phyloP scores from a whole-genome alignment of 2,113 vertebrate genomes.

The Antigone vipio region DNA sequence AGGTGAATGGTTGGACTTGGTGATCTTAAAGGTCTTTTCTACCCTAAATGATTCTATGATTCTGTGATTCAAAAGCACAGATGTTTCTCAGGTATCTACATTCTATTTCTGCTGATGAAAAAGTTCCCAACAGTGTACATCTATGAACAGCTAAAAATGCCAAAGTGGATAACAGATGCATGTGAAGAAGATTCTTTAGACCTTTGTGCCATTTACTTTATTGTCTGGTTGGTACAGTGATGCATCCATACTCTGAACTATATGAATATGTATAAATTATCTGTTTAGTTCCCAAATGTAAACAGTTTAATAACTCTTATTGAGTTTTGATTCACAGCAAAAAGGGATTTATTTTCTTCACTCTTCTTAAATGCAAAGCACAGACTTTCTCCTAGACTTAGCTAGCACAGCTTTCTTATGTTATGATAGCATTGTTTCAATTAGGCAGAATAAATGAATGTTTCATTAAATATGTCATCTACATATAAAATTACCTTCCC shows the following conservation, averaged over 20 bases:
- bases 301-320: not conserved
- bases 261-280: not conserved
- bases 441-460: not conserved
- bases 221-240: not conserved
- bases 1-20: not conserved
- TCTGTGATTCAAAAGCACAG: not conserved
- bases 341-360: not conserved
- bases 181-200: not conserved
- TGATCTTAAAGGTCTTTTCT: not conserved
- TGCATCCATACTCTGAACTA: not conserved
- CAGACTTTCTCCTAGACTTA: not conserved
- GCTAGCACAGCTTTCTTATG: not conserved
- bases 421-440: not conserved
- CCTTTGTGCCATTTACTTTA: not conserved
- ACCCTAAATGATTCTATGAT: not conserved
- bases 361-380: not conserved
- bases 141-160: not conserved
- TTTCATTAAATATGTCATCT: not conserved
- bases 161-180: not conserved
- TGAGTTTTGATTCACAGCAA: not conserved
- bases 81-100: not conserved
- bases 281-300: not conserved
- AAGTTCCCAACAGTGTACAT: not conserved
- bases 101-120: not conserved
- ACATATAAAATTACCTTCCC: not conserved